Conservation (phyloP, 2,888 invertebrate genomes). For the Cabera pusaria region DNA sequence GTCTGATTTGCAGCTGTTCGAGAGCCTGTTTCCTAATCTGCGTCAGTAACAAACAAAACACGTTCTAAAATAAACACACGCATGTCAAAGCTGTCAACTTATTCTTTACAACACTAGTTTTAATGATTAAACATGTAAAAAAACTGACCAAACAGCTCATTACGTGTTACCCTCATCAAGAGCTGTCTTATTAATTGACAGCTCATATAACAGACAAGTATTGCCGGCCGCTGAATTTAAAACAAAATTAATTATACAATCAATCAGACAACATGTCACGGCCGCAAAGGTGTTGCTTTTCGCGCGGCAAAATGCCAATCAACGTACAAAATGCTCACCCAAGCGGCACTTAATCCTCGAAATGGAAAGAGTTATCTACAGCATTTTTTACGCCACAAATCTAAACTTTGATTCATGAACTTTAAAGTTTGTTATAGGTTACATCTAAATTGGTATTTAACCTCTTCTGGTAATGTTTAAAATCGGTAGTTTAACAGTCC, state of each 20-base stretch:
- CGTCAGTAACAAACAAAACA: constrained; percentile 16
- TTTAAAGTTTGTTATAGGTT: constrained; percentile 39
- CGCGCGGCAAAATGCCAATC: constrained; percentile 78
- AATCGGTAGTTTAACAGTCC: constrained; percentile 65
- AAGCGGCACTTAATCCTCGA: constrained; percentile 44
- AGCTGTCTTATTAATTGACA: constrained; percentile 79
- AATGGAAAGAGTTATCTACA: constrained; percentile 36
- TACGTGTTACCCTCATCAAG: constrained; percentile 71
- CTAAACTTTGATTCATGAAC: constrained; percentile 38
- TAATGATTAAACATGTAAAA: constrained; percentile 59
- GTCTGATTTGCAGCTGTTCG: constrained; percentile 8
- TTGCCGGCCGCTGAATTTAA: constrained; percentile 69
- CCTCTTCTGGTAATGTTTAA: constrained; percentile 29
- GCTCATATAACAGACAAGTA: constrained; percentile 64
- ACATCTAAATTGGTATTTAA: constrained; percentile 26
- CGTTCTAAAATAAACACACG: constrained; percentile 49
- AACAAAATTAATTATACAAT: constrained; percentile 81
- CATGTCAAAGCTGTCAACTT: constrained; percentile 62
- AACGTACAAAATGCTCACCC: constrained; percentile 71
- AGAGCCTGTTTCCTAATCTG: constrained; percentile 10
- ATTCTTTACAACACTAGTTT: constrained; percentile 60
- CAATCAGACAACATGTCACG: constrained; percentile 75
- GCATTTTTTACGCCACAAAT: constrained; percentile 20
- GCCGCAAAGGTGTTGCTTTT: constrained; percentile 78
- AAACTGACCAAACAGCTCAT: constrained; percentile 59